Percentiles rank a stretch among this genome's conserved stretches.
phyloP scores from a whole-genome alignment of 2,888 invertebrate genomes.

The Lamellibrachia columna region DNA sequence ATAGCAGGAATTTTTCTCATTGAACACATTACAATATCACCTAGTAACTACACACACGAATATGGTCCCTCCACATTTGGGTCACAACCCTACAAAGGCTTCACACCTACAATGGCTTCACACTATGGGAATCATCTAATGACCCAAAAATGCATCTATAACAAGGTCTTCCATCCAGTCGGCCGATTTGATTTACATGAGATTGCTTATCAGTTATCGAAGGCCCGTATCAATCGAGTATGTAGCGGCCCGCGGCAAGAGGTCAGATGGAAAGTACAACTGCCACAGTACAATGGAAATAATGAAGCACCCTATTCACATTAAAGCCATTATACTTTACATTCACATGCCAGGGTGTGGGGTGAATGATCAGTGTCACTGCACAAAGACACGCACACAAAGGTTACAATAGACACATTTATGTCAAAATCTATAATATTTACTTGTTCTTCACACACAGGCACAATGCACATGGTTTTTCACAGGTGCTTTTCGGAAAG shows the following conservation, averaged over 20 bases:
- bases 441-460: not conserved
- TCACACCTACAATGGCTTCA: not conserved
- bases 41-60: not conserved
- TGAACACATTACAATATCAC: not conserved
- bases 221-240: not conserved
- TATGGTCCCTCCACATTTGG: not conserved
- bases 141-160: not conserved
- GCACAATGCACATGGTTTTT: not conserved
- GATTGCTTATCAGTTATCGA: slow-evolving; percentile 6
- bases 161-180: slow-evolving; percentile 11
- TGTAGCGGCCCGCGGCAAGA: not conserved
- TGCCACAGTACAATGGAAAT: not conserved
- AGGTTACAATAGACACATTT: not conserved
- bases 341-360: not conserved
- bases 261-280: not conserved
- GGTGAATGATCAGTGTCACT: not conserved
- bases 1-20: not conserved
- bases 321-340: slow-evolving; percentile 11
- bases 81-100: not conserved
- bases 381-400: not conserved
- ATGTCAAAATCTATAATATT: not conserved
- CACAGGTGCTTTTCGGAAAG: not conserved
- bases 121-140: not conserved
- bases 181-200: not conserved
- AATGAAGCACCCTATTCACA: not conserved